Percentiles rank a stretch among this genome's conserved stretches.
Conservation (phyloP, 2,888 invertebrate species). For the Peribatodes rhomboidaria region DNA sequence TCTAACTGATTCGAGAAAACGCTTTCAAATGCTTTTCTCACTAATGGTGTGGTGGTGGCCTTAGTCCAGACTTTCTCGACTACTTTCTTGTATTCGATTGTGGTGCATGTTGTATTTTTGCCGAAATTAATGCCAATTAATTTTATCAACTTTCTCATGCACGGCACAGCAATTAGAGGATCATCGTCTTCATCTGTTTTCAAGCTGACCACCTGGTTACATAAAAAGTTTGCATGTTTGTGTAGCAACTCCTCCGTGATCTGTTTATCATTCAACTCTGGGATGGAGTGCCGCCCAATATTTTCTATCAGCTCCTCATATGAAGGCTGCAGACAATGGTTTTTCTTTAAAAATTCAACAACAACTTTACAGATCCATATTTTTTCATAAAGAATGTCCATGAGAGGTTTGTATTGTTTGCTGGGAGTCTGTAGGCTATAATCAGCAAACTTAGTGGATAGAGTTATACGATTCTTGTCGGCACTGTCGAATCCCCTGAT, state of each 20-base stretch:
- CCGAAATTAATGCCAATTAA: conserved; percentile 91
- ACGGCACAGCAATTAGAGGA: conserved; percentile 89
- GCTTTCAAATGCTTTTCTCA: conserved; percentile 91
- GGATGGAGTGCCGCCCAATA: conserved; percentile 83
- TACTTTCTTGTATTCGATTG: conserved; percentile 83
- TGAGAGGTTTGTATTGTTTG: conserved; percentile 89
- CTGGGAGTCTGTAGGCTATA: conserved; percentile 93
- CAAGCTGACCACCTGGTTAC: conserved; percentile 90
- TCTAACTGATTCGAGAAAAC: conserved; percentile 91
- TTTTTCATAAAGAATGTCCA: conserved; percentile 91
- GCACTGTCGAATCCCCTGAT: conserved; percentile 92
- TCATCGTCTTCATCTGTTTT: conserved; percentile 87
- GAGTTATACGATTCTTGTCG: conserved; percentile 90
- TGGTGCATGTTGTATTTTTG: conserved; percentile 84
- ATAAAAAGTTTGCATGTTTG: conserved; percentile 93
- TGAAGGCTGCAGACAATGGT: conserved; percentile 87
- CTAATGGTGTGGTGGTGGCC: conserved; percentile 93
- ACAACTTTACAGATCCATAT: conserved; percentile 92
- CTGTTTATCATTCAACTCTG: conserved; percentile 72
- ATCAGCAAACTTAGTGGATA: conserved; percentile 92
- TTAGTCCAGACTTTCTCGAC: conserved; percentile 89
- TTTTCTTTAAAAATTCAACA: conserved; percentile 91
- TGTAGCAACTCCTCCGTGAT: conserved; percentile 91
- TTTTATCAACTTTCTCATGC: conserved; percentile 91
- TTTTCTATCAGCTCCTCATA: conserved; percentile 93